Conservation (phyloP, 2,888 invertebrate species). For the Eledone cirrhosa region DNA sequence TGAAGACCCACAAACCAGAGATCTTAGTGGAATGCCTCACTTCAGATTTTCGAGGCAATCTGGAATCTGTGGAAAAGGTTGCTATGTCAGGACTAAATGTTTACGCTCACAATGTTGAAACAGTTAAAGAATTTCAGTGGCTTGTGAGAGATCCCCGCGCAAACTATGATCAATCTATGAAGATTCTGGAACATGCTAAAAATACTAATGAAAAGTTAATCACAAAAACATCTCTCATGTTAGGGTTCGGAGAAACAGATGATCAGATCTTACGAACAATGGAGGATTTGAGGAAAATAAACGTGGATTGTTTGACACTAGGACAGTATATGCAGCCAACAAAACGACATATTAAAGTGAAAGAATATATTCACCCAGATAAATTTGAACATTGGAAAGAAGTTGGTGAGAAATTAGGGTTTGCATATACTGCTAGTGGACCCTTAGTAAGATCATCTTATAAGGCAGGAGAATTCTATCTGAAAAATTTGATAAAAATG, state of each 20-base stretch:
- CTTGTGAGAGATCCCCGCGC: slow-evolving; percentile 94
- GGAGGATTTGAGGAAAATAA: slow-evolving; percentile 80
- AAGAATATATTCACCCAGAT: slow-evolving; percentile 95
- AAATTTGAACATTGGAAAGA: slow-evolving; percentile 88
- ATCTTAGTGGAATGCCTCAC: slow-evolving; percentile 96
- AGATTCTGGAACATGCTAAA: slow-evolving; percentile 85
- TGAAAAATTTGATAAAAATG: slow-evolving; percentile 45
- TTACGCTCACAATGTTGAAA: slow-evolving; percentile 98
- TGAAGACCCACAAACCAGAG: slow-evolving; percentile 79
- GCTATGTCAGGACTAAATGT: slow-evolving; percentile 90
- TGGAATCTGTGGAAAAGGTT: slow-evolving; percentile 78
- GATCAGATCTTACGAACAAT: slow-evolving; percentile 79
- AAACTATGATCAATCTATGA: slow-evolving; percentile 87
- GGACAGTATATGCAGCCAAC: slow-evolving; percentile 99
- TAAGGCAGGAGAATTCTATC: slow-evolving; percentile 79
- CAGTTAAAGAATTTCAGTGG: slow-evolving; percentile 89
- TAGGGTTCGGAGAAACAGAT: slow-evolving; percentile 78
- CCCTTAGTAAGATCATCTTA: slow-evolving; percentile 96
- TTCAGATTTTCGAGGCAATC: slow-evolving; percentile 91
- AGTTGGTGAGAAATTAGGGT: slow-evolving; percentile 84
- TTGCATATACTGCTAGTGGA: slow-evolving; percentile 96
- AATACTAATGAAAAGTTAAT: slow-evolving; percentile 81
- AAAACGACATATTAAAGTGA: slow-evolving; percentile 88
- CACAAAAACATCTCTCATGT: slow-evolving; percentile 98
- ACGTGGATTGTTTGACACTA: slow-evolving; percentile 94